Evolutionary conservation across 2,113 vertebrate genomes (phyloP), one percentile per base, ranked within the genome.

Genomic region (Takifugu flavidus): DNA sequence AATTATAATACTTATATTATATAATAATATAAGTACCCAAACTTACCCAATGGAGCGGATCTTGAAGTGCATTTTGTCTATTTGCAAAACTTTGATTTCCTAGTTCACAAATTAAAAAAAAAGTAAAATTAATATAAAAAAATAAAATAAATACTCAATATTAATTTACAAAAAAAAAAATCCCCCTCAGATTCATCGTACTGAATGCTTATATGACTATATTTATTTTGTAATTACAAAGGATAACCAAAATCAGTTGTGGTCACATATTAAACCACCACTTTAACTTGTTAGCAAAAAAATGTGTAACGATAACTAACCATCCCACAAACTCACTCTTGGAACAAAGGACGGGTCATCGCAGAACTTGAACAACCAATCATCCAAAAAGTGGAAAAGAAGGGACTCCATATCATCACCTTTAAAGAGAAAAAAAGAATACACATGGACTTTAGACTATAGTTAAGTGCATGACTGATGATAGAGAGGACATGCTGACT

Each of bases 291-390:
- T 45, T 25, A 20, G 3, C 28, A 42, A 42, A 2, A 8, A 43
- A 4, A 29, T 57, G 25, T n/a, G 43, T 45, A 59, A 54, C 4
- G 42, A 2, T 5, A 14, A 28, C 43, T n/a, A 49, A 20, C 20
- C 20, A 20, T 20, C 20, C 20, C 20, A 20, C 20, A 20, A 11
- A 78, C 84, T 72, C 79, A 99, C 97, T 91, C 96, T 93, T 20
- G 97, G 95, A 75, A 99, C 53, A 72, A 99, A 99, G 80, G 93
- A 99, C 28, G 91, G 78, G 29, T 98, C 92, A 26, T 95, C 96
- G 60, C 95, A 92, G 83, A 99, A 99, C 73, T 96, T 98, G 84
- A 92, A 98, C 50, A 99, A 91, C 97, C 96, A 99, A 59, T 98
- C 96, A 71, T 97, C 92, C 77, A 99, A 70, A 78, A 99, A 95